phyloP scores from a whole-genome alignment of 2,113 vertebrate species.

The Origma solitaria region DNA sequence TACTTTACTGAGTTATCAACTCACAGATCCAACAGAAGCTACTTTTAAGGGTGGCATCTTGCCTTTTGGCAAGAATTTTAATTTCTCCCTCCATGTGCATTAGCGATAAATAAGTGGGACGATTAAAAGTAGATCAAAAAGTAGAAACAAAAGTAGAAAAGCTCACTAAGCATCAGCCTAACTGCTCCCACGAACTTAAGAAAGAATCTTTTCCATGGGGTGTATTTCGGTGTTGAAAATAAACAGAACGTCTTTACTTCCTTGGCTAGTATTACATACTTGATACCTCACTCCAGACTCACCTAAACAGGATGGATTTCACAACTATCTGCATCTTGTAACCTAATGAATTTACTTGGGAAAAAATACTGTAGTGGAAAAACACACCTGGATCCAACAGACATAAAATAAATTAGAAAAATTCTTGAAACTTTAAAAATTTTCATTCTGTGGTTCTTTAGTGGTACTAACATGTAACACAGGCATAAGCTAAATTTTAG shows the following conservation, averaged over 20 bases:
- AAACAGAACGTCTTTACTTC: background rate
- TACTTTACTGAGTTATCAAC: background rate
- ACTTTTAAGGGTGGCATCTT: background rate
- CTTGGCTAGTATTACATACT: background rate
- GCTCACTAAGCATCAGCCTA: background rate
- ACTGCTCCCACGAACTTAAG: background rate
- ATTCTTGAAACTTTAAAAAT: background rate
- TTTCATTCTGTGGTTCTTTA: background rate
- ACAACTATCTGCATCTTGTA: background rate
- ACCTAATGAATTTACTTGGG: background rate
- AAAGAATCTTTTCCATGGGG: background rate
- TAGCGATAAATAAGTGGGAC: background rate
- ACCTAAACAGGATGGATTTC: background rate
- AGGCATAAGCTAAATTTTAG: background rate
- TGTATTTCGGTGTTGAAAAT: background rate
- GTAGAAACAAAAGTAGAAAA: background rate
- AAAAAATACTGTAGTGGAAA: background rate
- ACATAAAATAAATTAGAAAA: background rate
- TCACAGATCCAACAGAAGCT: background rate
- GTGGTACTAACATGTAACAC: background rate
- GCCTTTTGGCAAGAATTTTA: constrained; percentile 20
- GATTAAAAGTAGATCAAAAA: background rate
- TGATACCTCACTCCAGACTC: background rate
- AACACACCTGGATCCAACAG: background rate
- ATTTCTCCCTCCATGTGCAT: background rate